Base-by-base conservation (phyloP, 2,888 invertebrate species). In the Drosophila longiperda region DNA sequence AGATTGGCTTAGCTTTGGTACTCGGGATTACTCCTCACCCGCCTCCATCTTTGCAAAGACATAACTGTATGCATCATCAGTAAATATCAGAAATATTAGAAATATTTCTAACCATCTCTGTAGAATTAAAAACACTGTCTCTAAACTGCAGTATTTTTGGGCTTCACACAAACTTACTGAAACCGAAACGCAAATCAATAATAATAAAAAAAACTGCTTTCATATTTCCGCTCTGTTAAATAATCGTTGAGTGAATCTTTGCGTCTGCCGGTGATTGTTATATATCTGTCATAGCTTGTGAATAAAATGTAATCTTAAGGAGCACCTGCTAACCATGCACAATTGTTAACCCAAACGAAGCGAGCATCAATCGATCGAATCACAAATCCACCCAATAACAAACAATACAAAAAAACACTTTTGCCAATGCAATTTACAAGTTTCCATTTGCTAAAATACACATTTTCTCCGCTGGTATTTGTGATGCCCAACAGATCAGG, bases 401-500 rank as follows among this genome's bases (percentile, higher is more conserved):
- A 49, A 17, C 20, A 50, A 64, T 33, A 40, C 23, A 45, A 45
- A 38, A 26, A 45, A 2, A 45, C 8, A 23, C 23, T 15, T 15
- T 23, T 4, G 7, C 4, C 7, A 15, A 23, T 45, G 23, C 45
- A 26, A 20, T 45, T 45, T 8, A 29, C 32, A 38, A 29, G 12
- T 17, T 17, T 11, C 26, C 12, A 5, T 26, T 29, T 36, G 8
- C 20, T 8, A 36, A 23, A 7, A 9, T 33, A 57, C 40, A 33
- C 48, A 49, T 60, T 54, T 57, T 57, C 40, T 34, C 48, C 42
- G 40, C 33, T 42, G 53, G 12, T 29, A 29, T 26, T 50, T n/a
- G 29, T 50, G 49, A 40, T 42, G 29, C 12, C n/a, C 23, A 48
- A 59, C 61, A 98, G 98, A 98, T 94, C 96, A 98, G 93, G 98